Evolutionary conservation across 2,888 invertebrate genomes (phyloP), one percentile per base, ranked within the genome.

Genomic region (Incurvaria masculella): DNA sequence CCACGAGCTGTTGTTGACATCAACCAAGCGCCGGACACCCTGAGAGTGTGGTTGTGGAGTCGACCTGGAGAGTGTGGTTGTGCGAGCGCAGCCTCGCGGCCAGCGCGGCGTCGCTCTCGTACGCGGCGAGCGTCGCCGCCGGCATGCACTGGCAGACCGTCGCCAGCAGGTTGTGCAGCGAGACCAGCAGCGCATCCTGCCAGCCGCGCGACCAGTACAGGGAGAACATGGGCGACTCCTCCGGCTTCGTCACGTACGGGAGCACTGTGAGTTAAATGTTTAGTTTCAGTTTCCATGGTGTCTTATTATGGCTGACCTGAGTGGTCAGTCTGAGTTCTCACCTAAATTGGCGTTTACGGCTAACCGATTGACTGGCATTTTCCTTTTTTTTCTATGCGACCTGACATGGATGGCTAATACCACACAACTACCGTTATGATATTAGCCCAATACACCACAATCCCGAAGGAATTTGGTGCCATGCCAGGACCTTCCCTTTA

Each of bases 151-250:
- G 81, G 56, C 81, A 93, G 52, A 96, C 88, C 0, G 94, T 91
- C 14, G 95, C 90, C 38, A 98, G 76, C 62, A 97, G 91, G 72
- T 97, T 97, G 66, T 96, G 93, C 33, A 97, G 75, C 0, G 97
- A 97, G 1, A 84, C 86, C 48, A 94, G 74, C 58, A 95, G 85
- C 21, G 94, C 95, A 65, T 98, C 97, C 66, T 96, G 95, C 97
- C 97, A 98, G 50, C 91, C 91, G 53, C 91, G 86, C 8, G 91
- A 91, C 69, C 95, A 98, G 70, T 93, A 94, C 47, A 93, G 81
- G 16, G 90, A 85, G 70, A 94, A 98, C 33, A 84, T 81, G 14
- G 90, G 87, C 63, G 91, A 91, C 60, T 96, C 96, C 68, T 96
- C 95, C 0, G 96, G 94, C 66, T 89, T 93, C 64, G 89, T 89